A percentile compares a stretch with the other conserved stretches of the same genome.
These are phyloP conservation scores for Drosophila equinoxialis DNA, from an alignment of 1,140 invertebrate genomes.

Conservation along the genomic window DNA sequence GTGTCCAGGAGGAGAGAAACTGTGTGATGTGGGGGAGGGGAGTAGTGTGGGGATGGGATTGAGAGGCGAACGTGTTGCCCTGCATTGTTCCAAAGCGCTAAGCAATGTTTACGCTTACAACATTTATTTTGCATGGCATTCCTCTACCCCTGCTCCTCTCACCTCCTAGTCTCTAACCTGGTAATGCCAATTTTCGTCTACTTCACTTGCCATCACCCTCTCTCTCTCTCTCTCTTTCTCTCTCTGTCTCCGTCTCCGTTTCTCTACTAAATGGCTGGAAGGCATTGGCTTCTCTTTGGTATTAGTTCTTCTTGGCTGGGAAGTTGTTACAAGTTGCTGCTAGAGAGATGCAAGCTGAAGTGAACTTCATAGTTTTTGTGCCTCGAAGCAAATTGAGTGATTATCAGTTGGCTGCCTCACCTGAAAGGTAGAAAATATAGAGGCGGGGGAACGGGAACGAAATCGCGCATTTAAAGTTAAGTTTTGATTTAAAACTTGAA, in stretches of 20 bases:
- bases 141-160: neutral
- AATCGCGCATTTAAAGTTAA: constrained; percentile 1
- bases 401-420: constrained; percentile 74
- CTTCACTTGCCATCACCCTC: constrained; percentile 47
- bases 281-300: constrained; percentile 60
- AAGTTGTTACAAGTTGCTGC: constrained; percentile 56
- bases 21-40: neutral
- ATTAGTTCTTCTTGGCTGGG: constrained; percentile 4
- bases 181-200: constrained; percentile 74
- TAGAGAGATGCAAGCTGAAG: constrained; percentile 26
- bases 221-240: neutral
- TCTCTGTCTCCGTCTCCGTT: neutral
- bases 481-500: constrained; percentile 29
- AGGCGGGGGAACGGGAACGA: neutral
- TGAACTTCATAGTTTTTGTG: constrained; percentile 75
- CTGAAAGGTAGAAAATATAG: constrained; percentile 20
- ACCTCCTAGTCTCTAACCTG: neutral
- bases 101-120: constrained; percentile 76
- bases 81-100: constrained; percentile 58
- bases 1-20: neutral
- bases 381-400: constrained; percentile 74
- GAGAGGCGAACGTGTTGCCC: constrained; percentile 31
- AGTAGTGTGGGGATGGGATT: constrained; percentile 15
- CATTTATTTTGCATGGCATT: constrained; percentile 78
- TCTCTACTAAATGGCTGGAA: constrained; percentile 54